phyloP scores from a whole-genome alignment of 2,888 invertebrate genomes.

The Agonopterix alstromeriana region DNA sequence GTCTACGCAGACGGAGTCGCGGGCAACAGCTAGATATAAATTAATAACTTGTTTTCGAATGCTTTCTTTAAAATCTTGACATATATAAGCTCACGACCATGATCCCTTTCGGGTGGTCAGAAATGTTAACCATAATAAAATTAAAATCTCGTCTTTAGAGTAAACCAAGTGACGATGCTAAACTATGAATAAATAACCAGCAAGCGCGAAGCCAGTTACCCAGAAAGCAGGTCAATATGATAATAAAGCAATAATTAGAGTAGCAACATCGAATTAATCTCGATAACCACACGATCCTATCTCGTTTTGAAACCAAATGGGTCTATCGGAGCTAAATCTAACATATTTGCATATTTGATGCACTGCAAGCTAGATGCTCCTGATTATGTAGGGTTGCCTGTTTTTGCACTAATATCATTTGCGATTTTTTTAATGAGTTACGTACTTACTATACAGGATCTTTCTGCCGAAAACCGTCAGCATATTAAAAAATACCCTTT shows the following conservation, averaged over 20 bases:
- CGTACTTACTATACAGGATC: too few species aligned
- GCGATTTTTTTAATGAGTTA: too few species aligned
- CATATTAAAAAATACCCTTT: too few species aligned
- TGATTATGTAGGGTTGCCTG: constrained; percentile 9
- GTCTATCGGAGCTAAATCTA: constrained; percentile 30
- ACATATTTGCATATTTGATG: constrained; percentile 40
- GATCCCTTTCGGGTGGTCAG: background rate
- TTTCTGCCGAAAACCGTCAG: too few species aligned
- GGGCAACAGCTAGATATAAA: too few species aligned
- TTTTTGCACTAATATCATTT: too few species aligned
- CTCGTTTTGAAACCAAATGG: constrained; percentile 23
- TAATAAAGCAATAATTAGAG: constrained; percentile 34
- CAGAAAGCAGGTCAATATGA: constrained; percentile 15
- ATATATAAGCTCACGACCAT: background rate
- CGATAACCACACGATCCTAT: constrained; percentile 21
- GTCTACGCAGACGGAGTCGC: too few species aligned
- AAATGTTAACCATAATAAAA: background rate
- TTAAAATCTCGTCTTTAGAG: background rate
- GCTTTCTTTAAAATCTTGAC: too few species aligned
- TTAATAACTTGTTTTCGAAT: too few species aligned
- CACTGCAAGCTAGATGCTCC: constrained; percentile 20
- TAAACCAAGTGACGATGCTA: too few species aligned
- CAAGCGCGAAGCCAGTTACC: too few species aligned
- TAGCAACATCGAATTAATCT: constrained; percentile 17
- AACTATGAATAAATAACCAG: too few species aligned